Conservation (phyloP, 2,113 vertebrate species). For the Xenus cinereus region DNA sequence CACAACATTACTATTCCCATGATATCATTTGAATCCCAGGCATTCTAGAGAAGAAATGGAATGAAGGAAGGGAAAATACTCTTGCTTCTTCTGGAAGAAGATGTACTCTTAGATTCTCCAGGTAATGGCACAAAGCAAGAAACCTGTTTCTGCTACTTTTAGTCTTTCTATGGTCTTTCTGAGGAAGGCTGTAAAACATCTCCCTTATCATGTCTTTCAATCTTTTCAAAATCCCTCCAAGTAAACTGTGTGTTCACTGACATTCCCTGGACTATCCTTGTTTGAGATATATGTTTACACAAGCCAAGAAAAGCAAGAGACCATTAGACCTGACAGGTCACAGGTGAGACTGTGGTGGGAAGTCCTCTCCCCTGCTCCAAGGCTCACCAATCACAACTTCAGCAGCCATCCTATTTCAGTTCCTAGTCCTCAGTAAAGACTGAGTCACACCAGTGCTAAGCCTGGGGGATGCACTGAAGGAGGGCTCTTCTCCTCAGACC, state of each 20-base stretch:
- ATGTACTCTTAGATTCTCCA: background rate
- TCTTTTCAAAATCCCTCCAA: background rate
- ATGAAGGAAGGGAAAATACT: background rate
- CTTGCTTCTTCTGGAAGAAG: background rate
- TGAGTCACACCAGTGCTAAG: fast-evolving
- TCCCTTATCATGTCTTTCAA: background rate
- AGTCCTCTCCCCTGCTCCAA: background rate
- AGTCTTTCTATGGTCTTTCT: background rate
- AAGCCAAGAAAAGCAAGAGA: background rate
- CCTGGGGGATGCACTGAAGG: background rate
- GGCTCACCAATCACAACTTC: background rate
- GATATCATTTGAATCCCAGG: background rate
- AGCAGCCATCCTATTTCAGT: background rate
- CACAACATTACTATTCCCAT: background rate
- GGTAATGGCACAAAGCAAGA: background rate
- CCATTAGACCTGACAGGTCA: background rate
- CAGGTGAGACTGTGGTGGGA: background rate
- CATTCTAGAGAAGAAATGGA: background rate
- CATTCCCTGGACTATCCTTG: background rate
- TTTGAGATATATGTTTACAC: background rate
- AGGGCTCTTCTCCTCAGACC: background rate
- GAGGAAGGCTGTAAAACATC: background rate
- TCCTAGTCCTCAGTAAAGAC: background rate
- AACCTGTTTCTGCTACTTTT: background rate
- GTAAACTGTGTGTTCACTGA: background rate